phyloP scores from a whole-genome alignment of 2,113 vertebrate genomes.

The Forbesichthys agassizii region DNA sequence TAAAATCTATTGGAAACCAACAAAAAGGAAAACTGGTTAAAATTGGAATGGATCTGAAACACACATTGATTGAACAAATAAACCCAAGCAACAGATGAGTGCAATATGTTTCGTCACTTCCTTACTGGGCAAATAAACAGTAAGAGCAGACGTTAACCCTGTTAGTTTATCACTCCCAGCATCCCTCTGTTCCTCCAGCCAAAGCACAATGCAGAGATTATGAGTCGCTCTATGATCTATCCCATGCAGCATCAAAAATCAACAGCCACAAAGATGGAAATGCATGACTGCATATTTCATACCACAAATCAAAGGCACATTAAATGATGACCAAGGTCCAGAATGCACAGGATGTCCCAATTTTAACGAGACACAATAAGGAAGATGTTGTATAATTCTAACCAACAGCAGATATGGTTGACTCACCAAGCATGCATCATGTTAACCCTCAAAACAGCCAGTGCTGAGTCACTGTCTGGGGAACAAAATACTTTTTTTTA shows the following conservation, averaged over 20 bases:
- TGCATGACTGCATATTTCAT: too few species aligned
- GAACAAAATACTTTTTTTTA: slow-evolving; percentile 27
- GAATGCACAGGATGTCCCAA: slow-evolving; percentile 18
- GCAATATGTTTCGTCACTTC: slow-evolving; percentile 52
- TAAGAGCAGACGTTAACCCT: slow-evolving; percentile 48
- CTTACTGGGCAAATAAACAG: slow-evolving; percentile 58
- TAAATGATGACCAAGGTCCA: neutral
- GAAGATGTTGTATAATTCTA: neutral
- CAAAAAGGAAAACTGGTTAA: slow-evolving; percentile 26
- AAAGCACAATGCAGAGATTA: slow-evolving; percentile 28
- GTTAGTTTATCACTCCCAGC: slow-evolving; percentile 9
- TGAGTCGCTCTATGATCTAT: neutral
- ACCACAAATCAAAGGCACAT: slow-evolving; percentile 15
- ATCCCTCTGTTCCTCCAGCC: slow-evolving; percentile 26
- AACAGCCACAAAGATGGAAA: too few species aligned
- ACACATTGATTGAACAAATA: slow-evolving; percentile 56
- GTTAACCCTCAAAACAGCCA: slow-evolving; percentile 53
- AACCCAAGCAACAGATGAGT: slow-evolving; percentile 52
- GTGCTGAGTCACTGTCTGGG: slow-evolving; percentile 68
- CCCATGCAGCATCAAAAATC: too few species aligned
- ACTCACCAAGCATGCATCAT: slow-evolving; percentile 56
- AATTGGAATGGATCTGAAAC: slow-evolving; percentile 28
- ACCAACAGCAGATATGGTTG: slow-evolving; percentile 34
- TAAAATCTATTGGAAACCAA: slow-evolving; percentile 22
- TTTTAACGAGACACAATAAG: slow-evolving; percentile 3